A percentile compares a stretch with the other conserved stretches of the same genome.
Conservation (phyloP, 2,888 invertebrate genomes). For the Limnephilus marmoratus region DNA sequence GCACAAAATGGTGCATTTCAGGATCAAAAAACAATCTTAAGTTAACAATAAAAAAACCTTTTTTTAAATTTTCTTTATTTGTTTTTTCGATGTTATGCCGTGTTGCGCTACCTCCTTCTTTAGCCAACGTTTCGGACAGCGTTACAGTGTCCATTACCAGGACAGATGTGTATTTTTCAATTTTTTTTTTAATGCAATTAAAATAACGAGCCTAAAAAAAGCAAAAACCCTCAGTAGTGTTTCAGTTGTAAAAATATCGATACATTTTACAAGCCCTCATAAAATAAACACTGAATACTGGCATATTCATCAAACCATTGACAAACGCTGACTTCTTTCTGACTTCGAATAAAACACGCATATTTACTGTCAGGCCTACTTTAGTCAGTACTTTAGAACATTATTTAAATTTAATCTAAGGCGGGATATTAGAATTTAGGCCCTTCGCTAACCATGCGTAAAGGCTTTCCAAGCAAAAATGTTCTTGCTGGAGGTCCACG, state of each 20-base stretch:
- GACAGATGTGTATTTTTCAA: too few species aligned
- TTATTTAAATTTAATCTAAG: constrained; percentile 19
- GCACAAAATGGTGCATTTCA: too few species aligned
- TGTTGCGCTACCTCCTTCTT: too few species aligned
- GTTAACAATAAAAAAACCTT: too few species aligned
- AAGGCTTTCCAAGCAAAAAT: background rate
- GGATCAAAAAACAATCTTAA: too few species aligned
- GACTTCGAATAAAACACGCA: background rate
- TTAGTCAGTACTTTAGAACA: background rate
- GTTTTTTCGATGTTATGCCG: too few species aligned
- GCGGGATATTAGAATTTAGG: constrained; percentile 23
- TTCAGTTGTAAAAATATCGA: background rate
- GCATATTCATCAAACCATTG: background rate
- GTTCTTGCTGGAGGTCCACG: constrained; percentile 11
- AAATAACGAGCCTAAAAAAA: background rate
- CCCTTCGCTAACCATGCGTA: constrained; percentile 19
- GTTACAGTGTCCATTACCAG: too few species aligned
- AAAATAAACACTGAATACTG: background rate
- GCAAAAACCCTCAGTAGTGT: background rate
- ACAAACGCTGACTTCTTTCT: background rate
- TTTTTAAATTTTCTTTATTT: too few species aligned
- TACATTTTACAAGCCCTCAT: background rate
- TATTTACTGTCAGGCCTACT: background rate
- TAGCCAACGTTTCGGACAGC: too few species aligned
- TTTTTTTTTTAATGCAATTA: too few species aligned